Conservation (phyloP, 2,888 invertebrate species). For the Netelia virgata region DNA sequence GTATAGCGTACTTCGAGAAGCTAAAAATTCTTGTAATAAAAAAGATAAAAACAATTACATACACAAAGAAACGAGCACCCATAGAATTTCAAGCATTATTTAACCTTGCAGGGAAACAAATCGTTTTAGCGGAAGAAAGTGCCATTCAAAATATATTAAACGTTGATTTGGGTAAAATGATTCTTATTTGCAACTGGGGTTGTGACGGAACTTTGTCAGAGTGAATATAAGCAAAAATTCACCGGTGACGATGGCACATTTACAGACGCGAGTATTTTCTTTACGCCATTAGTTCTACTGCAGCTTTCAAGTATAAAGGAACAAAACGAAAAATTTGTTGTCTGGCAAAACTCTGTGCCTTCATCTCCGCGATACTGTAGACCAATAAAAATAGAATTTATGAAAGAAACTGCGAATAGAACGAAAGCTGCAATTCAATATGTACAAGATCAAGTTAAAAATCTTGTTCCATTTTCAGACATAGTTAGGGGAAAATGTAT, state of each 20-base stretch:
- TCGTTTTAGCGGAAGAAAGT: constrained; percentile 20
- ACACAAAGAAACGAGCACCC: constrained; percentile 15
- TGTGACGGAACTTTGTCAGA: constrained; percentile 27
- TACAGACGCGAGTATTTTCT: constrained; percentile 35
- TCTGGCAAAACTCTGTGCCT: constrained; percentile 36
- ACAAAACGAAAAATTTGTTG: constrained; percentile 15
- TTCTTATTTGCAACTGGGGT: constrained; percentile 11
- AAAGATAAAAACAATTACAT: constrained; percentile 6
- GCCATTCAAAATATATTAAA: constrained; percentile 14
- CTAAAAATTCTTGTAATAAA: constrained; percentile 14
- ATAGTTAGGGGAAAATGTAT: constrained; percentile 63
- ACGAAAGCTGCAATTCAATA: constrained; percentile 39
- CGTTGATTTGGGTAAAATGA: constrained; percentile 16
- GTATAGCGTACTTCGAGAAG: constrained; percentile 19
- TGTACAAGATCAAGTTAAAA: constrained; percentile 33
- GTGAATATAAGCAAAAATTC: constrained; percentile 24
- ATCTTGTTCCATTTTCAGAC: constrained; percentile 56
- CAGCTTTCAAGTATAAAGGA: constrained; percentile 31
- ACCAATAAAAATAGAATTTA: constrained; percentile 48
- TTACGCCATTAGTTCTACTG: constrained; percentile 37
- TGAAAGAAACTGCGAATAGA: constrained; percentile 53
- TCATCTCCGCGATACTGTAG: constrained; percentile 46
- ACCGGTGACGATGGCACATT: constrained; percentile 11
- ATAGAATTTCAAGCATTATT: constrained; percentile 27
- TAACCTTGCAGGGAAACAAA: constrained; percentile 24